Base-by-base conservation (phyloP, 2,113 vertebrate genomes). In the Caranx melampygus region DNA sequence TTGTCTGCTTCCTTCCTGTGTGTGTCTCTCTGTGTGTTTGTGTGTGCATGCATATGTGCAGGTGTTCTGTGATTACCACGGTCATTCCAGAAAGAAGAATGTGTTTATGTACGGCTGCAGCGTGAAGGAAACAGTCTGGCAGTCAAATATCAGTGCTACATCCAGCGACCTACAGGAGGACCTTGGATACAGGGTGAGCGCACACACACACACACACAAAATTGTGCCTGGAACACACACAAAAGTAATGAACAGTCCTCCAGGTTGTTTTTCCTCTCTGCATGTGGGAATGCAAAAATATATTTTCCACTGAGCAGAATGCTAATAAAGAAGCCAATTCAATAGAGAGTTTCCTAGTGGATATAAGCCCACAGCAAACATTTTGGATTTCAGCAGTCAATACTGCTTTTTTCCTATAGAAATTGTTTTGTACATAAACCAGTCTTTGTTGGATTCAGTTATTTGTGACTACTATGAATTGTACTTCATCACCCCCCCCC, bases 71-170 rank as follows among this genome's bases (percentile, higher is more conserved):
- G 98, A 99, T 93, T 99, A 99, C 89, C 98, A 99, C 55, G 98
- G 98, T 68, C 98, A 99, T 88, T 99, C 98, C 73, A 96, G 98
- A 73, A 99, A 99, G 95, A 99, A 99, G 93, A 99, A 99, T 20
- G 97, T 99, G 0, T 99, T 99, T 84, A 98, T 99, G 97, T 99
- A 99, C 49, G 98, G 98, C 86, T 99, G 98, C 94, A 99, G 98
- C 62, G 91, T 99, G 81, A 99, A 98, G 85, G 97, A 99, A 90
- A 99, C 98, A 0, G 95, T 99, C 80, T 98, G 97, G 97, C 97
- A 98, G 72, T 96, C 97, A 40, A 95, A 80, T 65, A 93, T 95
- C 61, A 97, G 79, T 52, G 92, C 96, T 4, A 67, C 95, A 3
- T 95, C 96, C 6, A 96, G 95, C 86, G 96, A 98, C 34, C 55